phyloP scores from a whole-genome alignment of 2,797 vertebrate species.

The Luscinia luscinia region DNA sequence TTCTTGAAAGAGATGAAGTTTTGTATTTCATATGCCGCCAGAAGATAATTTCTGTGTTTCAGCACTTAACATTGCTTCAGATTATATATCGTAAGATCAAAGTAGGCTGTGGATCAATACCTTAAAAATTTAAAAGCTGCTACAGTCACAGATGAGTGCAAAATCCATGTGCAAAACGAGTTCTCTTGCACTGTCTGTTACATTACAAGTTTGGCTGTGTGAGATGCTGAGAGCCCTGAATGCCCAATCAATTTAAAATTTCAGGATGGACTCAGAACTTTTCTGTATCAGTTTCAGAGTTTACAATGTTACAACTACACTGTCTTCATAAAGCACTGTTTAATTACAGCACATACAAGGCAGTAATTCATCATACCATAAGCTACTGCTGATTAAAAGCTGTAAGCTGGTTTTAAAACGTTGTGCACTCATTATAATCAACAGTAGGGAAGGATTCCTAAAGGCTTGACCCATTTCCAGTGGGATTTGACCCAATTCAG shows the following conservation, averaged over 20 bases:
- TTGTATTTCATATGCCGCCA: not conserved
- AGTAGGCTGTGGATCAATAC: not conserved
- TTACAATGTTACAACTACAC: not conserved
- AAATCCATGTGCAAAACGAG: not conserved
- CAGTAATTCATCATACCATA: slow-evolving; percentile 46
- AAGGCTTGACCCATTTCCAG: slow-evolving; percentile 56
- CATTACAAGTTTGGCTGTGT: not conserved
- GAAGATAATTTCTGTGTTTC: not conserved
- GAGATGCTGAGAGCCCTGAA: not conserved
- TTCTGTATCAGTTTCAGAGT: not conserved
- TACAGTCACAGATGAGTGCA: not conserved
- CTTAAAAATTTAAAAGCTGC: not conserved
- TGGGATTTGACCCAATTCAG: slow-evolving; percentile 50
- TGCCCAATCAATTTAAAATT: not conserved
- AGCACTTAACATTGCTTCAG: not conserved
- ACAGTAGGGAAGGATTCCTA: slow-evolving; percentile 42
- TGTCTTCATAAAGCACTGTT: not conserved
- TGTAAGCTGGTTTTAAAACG: slow-evolving; percentile 67
- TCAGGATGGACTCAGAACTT: not conserved
- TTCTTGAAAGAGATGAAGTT: not conserved
- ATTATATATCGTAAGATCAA: not conserved
- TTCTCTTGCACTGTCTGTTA: not conserved
- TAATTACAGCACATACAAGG: slow-evolving; percentile 33
- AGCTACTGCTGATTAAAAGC: slow-evolving; percentile 62
- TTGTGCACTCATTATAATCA: slow-evolving; percentile 61